phyloP scores from a whole-genome alignment of 2,113 vertebrate species.

The Calyptommatus sinebrachiatus region DNA sequence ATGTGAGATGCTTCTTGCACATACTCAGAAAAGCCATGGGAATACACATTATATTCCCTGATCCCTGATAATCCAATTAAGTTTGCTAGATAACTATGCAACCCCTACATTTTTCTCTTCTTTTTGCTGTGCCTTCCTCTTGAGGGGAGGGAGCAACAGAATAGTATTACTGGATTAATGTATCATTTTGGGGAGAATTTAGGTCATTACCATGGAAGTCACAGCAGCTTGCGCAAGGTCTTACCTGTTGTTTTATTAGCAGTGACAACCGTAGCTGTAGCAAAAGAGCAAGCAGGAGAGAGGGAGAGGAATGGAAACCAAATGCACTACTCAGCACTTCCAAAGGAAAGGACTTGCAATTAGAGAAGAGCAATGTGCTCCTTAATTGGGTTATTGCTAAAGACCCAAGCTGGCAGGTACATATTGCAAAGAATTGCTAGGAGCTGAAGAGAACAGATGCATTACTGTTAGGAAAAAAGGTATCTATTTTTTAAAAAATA shows the following conservation, averaged over 20 bases:
- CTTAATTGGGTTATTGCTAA: slow-evolving; percentile 13
- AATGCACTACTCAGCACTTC: slow-evolving; percentile 47
- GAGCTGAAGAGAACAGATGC: neutral
- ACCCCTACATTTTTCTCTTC: slow-evolving; percentile 5
- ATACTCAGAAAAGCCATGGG: slow-evolving; percentile 30
- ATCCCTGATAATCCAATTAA: slow-evolving; percentile 47
- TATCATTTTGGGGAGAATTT: slow-evolving; percentile 30
- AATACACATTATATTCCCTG: slow-evolving; percentile 37
- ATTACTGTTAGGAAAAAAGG: neutral
- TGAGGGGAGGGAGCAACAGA: slow-evolving; percentile 1
- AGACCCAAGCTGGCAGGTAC: slow-evolving; percentile 1
- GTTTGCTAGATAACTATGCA: slow-evolving; percentile 44
- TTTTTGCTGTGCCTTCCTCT: slow-evolving; percentile 18
- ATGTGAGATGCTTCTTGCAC: slow-evolving; percentile 17
- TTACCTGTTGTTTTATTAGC: slow-evolving; percentile 44
- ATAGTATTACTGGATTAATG: slow-evolving; percentile 34
- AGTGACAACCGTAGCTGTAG: slow-evolving; percentile 34
- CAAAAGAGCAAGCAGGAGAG: neutral
- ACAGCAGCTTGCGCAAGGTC: slow-evolving; percentile 33
- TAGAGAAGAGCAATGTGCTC: neutral
- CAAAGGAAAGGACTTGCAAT: slow-evolving; percentile 26
- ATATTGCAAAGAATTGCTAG: neutral
- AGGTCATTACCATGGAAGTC: slow-evolving; percentile 36
- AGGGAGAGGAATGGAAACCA: slow-evolving; percentile 9
- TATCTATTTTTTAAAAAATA: neutral